Evolutionary conservation across 2,113 vertebrate genomes (phyloP).

Genomic region (Macquaria australasica): DNA sequence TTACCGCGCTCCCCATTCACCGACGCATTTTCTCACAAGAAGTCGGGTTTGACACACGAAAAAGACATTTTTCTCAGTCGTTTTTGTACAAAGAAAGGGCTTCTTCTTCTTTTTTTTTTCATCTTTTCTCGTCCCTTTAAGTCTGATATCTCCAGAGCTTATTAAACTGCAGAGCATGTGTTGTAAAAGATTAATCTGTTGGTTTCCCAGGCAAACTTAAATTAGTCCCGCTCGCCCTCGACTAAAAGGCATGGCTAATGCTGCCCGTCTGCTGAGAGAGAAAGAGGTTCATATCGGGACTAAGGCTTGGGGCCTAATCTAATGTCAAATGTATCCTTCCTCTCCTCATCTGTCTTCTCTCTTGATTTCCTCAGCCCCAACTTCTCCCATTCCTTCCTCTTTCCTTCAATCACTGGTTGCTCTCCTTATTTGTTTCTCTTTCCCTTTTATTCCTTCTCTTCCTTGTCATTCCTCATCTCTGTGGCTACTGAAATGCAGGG

Average conservation of each 20-base stretch:
- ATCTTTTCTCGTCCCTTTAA: slow-evolving; percentile 57
- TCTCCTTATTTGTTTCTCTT: slow-evolving; percentile 11
- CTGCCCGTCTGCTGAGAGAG: slow-evolving; percentile 58
- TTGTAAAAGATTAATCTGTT: slow-evolving; percentile 83
- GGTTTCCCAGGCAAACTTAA: slow-evolving; percentile 81
- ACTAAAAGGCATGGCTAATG: slow-evolving; percentile 77
- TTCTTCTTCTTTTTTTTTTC: slow-evolving; percentile 4
- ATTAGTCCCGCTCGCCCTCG: slow-evolving; percentile 73
- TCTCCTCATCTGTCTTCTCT: slow-evolving; percentile 28
- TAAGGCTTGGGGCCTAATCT: slow-evolving; percentile 57
- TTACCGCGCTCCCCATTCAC: slow-evolving; percentile 63
- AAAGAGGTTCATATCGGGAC: slow-evolving; percentile 65
- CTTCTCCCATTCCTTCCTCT: slow-evolving; percentile 25
- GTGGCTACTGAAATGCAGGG: background rate
- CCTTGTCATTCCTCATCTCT: background rate
- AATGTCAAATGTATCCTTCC: slow-evolving; percentile 63
- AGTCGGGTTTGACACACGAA: slow-evolving; percentile 63
- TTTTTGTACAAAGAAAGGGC: slow-evolving; percentile 59
- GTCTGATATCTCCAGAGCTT: slow-evolving; percentile 78
- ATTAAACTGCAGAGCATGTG: slow-evolving; percentile 81
- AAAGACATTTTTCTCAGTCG: slow-evolving; percentile 61
- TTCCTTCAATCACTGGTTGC: background rate
- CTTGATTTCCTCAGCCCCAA: slow-evolving; percentile 32
- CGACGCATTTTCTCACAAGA: slow-evolving; percentile 72
- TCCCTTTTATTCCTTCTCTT: slow-evolving; percentile 6